Evolutionary conservation across 2,888 invertebrate species (phyloP).

Genomic region (Zele albiditarsus): DNA sequence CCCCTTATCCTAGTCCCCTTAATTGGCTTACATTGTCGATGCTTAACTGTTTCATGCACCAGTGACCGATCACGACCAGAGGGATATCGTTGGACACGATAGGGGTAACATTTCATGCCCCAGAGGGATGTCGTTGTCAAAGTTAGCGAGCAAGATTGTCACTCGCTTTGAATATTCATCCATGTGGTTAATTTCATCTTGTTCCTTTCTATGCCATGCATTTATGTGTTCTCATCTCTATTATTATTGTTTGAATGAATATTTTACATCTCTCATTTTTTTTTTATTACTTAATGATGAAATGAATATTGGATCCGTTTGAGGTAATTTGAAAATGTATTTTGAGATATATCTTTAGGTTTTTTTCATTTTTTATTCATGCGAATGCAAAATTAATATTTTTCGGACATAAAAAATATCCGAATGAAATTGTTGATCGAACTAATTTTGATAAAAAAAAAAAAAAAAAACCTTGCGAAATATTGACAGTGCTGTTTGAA

Average conservation of each 20-base stretch:
- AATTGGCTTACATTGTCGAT: slow-evolving; percentile 73
- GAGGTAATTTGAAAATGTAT: no score
- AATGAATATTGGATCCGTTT: no score
- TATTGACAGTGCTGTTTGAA: no score
- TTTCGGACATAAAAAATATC: no score
- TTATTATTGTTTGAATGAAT: neutral
- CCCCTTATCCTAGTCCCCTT: slow-evolving; percentile 57
- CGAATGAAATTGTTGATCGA: no score
- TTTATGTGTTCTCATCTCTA: slow-evolving; percentile 4
- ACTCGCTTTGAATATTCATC: slow-evolving; percentile 22
- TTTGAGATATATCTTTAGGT: no score
- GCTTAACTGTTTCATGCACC: slow-evolving; percentile 73
- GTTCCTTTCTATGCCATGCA: slow-evolving; percentile 2
- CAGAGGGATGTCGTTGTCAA: slow-evolving; percentile 48
- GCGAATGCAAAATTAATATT: no score
- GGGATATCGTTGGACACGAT: slow-evolving; percentile 64
- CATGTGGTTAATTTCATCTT: neutral
- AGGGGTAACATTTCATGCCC: slow-evolving; percentile 71
- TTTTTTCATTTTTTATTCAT: no score
- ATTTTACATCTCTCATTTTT: neutral
- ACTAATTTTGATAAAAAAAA: no score
- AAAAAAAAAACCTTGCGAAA: no score
- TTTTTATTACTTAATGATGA: neutral
- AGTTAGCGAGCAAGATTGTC: slow-evolving; percentile 37
- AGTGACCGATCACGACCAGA: slow-evolving; percentile 64